Evolutionary conservation across 2,797 vertebrate species (phyloP), one percentile per base, ranked within the genome.

Genomic region (Schizopygopsis pylzovi): DNA sequence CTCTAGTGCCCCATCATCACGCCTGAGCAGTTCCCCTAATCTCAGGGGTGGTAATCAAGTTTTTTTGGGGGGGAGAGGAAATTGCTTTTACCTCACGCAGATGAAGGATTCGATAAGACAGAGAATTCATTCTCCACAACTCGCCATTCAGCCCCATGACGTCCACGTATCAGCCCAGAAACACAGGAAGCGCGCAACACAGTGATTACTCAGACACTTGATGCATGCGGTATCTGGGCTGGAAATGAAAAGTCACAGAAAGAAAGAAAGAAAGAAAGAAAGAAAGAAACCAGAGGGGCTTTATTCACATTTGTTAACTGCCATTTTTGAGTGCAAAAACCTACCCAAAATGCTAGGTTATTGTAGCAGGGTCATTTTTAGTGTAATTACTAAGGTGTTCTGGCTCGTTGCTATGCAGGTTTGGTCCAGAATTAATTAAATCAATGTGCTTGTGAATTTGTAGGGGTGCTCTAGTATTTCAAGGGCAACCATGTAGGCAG

Each of bases 81-180:
- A 87, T 86, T 89, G 87, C 87, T 87, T 90, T 84, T 84, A 82
- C 86, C 65, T 87, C 71, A 81, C 37, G 72, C 72, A 47, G 73
- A 79, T 87, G 82, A 82, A 81, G 81, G 82, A 84, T 87, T 82
- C 65, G 83, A 88, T 90, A 88, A 86, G 73, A 84, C 86, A 71
- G 81, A 49, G 73, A 82, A 78, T 76, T 76, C 39, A 45, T 79
- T 88, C 84, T 86, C 41, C 72, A 81, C 37, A 52, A 88, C 67
- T 67, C 45, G 43, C 70, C 39, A 79, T 84, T 88, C 59, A 86
- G 83, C 85, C 83, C 79, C 61, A 80, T 84, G 87, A 87, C 86
- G 79, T 86, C 79, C 61, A 52, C 45, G 75, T 84, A 83, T 86
- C 86, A 76, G 77, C 43, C 52, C 63, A 59, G 39, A 86, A 75